Evolutionary conservation across 2,888 invertebrate species (phyloP), one percentile per base, ranked within the genome.

Genomic region (Acleris sparsana): DNA sequence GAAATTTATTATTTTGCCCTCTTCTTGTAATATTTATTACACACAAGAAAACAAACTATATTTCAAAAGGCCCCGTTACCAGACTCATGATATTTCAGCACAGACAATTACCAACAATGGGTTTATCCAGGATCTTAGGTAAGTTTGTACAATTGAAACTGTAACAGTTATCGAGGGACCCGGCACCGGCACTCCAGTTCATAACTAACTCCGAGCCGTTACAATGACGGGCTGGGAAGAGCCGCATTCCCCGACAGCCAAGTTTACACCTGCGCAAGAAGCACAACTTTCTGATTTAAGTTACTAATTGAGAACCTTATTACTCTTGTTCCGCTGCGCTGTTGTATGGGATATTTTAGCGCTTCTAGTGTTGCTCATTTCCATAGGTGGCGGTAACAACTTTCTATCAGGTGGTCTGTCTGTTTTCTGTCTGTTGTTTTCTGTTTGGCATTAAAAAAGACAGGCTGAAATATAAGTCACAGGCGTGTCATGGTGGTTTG

Each of bases 191-290:
- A 39, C 39, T 39, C 78, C 78, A 76, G 80, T 80, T 83, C 80
- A 83, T 86, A 87, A 82, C 82, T 84, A 80, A 83, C 79, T 72
- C 73, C 75, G 72, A 75, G 76, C 85, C 84, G 86, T 86, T 86
- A 86, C 82, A 80, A 83, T 82, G 84, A 85, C 78, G 80, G 82
- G 80, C 75, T 70, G 70, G 57, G 71, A 74, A 75, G 73, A 76
- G 74, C 75, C 75, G 78, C 80, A 82, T 83, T 80, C 76, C 65
- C 59, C 22, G 43, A 11, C 52, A 59, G 65, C 58, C 48, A 44
- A 60, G 64, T 59, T 53, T 20, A 53, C 56, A 53, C 61, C 61
- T 66, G 51, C 49, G 56, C 61, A 22, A 49, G 55, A 33, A 22
- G 22, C 43, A 17, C 44, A 22, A 43, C 20, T 33, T 18, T 55